Conservation (phyloP, 2,113 vertebrate species). For the Halcyon malimbica region DNA sequence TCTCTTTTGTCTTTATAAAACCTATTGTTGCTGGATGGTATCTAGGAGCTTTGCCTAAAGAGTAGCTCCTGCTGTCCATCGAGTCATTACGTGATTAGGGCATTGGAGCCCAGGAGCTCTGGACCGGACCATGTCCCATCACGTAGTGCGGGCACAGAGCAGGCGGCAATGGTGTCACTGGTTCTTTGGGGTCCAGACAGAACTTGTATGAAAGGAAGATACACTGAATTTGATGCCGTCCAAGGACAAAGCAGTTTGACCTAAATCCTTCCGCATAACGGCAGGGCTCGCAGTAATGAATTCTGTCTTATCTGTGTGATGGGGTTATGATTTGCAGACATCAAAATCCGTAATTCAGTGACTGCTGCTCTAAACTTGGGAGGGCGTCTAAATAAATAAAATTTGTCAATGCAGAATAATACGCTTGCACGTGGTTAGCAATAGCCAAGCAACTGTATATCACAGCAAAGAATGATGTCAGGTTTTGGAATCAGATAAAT, state of each 20-base stretch:
- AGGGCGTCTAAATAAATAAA: constrained; percentile 45
- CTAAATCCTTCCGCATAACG: constrained; percentile 18
- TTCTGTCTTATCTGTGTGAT: constrained; percentile 55
- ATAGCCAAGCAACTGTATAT: constrained; percentile 23
- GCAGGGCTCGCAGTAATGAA: constrained; percentile 35
- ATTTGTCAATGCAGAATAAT: constrained; percentile 55
- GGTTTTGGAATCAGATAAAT: constrained; percentile 75
- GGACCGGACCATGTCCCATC: background rate
- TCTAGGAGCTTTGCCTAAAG: background rate
- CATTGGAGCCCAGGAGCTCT: rapidly evolving
- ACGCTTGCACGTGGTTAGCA: constrained; percentile 36
- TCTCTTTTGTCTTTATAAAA: background rate
- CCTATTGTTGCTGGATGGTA: background rate
- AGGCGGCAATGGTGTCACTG: background rate
- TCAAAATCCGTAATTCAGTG: constrained; percentile 57
- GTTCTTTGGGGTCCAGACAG: background rate
- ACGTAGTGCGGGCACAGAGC: background rate
- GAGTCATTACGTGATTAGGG: rapidly evolving
- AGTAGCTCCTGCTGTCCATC: background rate
- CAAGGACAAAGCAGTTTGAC: constrained; percentile 60
- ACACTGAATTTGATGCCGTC: background rate
- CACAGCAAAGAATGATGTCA: constrained; percentile 59
- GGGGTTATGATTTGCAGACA: constrained; percentile 54
- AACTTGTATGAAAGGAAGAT: background rate
- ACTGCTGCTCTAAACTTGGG: background rate